Conservation (phyloP, 1,140 invertebrate species). For the Ladona fulva region DNA sequence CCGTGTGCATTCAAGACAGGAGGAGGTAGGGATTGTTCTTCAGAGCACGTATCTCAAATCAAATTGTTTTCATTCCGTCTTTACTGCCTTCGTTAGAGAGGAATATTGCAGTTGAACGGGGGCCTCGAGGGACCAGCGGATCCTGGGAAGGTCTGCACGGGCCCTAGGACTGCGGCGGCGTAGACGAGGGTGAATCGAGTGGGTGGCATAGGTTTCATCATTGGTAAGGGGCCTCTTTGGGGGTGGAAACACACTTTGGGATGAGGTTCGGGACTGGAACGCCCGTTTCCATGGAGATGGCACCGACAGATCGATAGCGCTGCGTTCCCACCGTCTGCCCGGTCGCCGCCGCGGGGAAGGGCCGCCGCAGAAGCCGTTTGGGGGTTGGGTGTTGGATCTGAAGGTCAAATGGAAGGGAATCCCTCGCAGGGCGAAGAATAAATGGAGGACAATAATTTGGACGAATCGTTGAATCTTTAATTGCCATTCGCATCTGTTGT, state of each 20-base stretch:
- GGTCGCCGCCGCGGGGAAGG: background rate
- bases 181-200: background rate
- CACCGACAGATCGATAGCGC: background rate
- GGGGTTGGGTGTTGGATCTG: background rate
- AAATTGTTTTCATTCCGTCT: too few species aligned
- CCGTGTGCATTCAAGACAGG: too few species aligned
- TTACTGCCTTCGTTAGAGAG: too few species aligned
- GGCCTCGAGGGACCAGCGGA: too few species aligned
- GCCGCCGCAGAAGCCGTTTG: background rate
- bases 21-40: too few species aligned
- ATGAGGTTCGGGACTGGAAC: background rate
- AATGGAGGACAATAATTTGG: too few species aligned
- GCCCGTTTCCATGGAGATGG: background rate
- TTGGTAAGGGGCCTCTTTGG: background rate
- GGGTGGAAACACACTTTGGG: background rate
- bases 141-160: too few species aligned
- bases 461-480: too few species aligned
- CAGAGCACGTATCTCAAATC: too few species aligned
- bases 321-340: constrained; percentile 5
- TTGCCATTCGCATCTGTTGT: too few species aligned
- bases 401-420: background rate
- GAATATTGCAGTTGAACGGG: too few species aligned
- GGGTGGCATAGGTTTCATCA: background rate
- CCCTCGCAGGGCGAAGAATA: too few species aligned
- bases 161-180: background rate